These are phyloP conservation scores for Drosophila mayri DNA, from an alignment of 1,140 invertebrate species.

Conservation along the genomic window DNA sequence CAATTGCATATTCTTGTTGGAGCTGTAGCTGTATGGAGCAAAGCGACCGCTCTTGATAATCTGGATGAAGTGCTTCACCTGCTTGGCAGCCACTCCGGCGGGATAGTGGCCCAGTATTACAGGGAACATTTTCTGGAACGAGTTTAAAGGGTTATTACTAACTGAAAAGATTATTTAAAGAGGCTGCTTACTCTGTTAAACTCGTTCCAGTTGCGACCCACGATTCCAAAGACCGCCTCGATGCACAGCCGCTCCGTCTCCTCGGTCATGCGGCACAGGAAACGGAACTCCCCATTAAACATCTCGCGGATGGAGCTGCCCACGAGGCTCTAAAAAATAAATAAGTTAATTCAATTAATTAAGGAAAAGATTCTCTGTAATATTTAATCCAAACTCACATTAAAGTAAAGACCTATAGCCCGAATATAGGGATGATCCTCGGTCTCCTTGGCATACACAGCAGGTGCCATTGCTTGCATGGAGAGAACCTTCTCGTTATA, in stretches of 20 bases:
- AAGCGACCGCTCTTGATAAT: conserved; percentile 76
- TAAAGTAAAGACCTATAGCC: conserved; percentile 78
- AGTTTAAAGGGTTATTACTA: neutral
- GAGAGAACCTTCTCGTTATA: conserved; percentile 88
- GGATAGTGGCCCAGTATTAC: conserved; percentile 91
- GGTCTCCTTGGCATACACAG: conserved; percentile 85
- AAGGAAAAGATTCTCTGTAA: neutral
- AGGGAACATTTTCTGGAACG: conserved; percentile 87
- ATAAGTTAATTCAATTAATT: neutral
- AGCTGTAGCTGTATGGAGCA: conserved; percentile 79
- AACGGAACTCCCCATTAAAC: conserved; percentile 82
- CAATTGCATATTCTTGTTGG: conserved; percentile 84
- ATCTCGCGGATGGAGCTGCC: conserved; percentile 81
- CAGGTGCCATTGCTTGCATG: conserved; percentile 89
- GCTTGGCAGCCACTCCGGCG: conserved; percentile 80
- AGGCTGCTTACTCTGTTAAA: conserved; percentile 69
- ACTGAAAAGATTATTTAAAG: conserved; percentile 49
- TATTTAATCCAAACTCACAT: conserved; percentile 57
- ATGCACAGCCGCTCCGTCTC: conserved; percentile 79
- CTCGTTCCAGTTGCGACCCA: conserved; percentile 80
- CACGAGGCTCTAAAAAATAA: conserved; percentile 64
- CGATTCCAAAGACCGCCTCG: conserved; percentile 80
- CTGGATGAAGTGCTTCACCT: conserved; percentile 84
- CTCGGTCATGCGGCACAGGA: conserved; percentile 82
- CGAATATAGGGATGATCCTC: conserved; percentile 78